phyloP scores from a whole-genome alignment of 2,888 invertebrate genomes.

The Lamellibrachia columna region DNA sequence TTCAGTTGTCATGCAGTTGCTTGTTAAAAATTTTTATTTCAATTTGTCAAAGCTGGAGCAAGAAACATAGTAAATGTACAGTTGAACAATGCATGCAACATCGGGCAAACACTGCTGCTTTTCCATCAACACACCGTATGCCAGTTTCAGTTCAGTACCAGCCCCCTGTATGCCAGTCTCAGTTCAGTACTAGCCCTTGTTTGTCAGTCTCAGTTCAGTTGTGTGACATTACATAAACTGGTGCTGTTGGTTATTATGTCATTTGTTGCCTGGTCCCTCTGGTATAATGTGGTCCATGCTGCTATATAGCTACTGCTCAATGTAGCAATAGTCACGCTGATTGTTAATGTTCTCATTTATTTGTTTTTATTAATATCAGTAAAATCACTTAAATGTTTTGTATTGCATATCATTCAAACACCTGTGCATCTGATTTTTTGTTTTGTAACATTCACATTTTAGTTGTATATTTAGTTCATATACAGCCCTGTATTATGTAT shows the following conservation, averaged over 20 bases:
- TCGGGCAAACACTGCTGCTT: background rate
- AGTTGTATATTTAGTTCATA: background rate
- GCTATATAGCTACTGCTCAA: background rate
- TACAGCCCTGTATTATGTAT: background rate
- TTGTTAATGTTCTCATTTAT: background rate
- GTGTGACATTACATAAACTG: background rate
- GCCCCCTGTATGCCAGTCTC: background rate
- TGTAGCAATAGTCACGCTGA: background rate
- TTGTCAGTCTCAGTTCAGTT: background rate
- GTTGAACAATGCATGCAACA: background rate
- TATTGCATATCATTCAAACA: background rate
- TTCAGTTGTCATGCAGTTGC: no score
- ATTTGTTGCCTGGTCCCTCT: background rate
- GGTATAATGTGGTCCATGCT: background rate
- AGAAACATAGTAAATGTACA: no score
- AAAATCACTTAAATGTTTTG: background rate
- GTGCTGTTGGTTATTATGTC: background rate
- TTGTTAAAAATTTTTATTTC: no score
- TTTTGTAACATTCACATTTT: background rate
- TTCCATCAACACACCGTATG: background rate
- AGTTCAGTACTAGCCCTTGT: background rate
- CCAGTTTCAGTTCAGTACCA: background rate
- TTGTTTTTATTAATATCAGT: background rate
- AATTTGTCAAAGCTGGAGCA: no score
- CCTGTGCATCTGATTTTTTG: background rate